Base-by-base conservation (phyloP, 2,113 vertebrate species). In the Coregonus clupeaformis region DNA sequence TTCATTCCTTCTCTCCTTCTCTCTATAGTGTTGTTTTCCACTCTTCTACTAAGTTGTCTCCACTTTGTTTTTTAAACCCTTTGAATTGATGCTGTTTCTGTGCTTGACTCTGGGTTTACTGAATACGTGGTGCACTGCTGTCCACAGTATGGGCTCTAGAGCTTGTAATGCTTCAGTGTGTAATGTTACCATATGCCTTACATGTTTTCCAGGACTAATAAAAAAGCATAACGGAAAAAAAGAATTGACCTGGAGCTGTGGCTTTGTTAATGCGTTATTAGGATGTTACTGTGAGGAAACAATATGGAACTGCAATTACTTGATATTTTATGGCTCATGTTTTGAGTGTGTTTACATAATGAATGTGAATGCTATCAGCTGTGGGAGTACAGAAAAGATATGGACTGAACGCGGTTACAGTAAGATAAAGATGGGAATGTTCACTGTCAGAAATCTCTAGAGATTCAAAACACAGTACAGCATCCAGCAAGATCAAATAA, bases 111-210 rank as follows among this genome's bases (percentile, higher is more conserved):
- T 92, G 85, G 89, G 92, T 90, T 92, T 91, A 94, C 88, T 86
- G 90, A 87, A 87, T 86, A 90, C 88, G 86, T 91, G 92, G 91
- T 91, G 91, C 92, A 90, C 91, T 93, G 94, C 92, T 92, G 92
- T 94, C 94, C 91, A 94, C 91, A 6, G 42, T 11, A 93, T 93
- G 92, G 89, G 93, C 90, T 87, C 82, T 93, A 92, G 88, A 92
- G 91, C 85, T 94, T 94, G 94, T 96, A 94, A 95, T 85, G 94
- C 94, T 95, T 94, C 89, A 94, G 92, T 95, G 94, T 95, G 95
- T 95, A 90, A 94, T 93, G 93, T 97, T 95, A 94, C 96, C 95
- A 95, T 94, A 96, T 96, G 95, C 95, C 95, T 97, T 97, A 96
- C 94, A 95, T 97, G 96, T 95, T 94, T 94, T 94, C 93, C 93